These are phyloP conservation scores for Noctilio leporinus DNA, from an alignment of 2,113 vertebrate species.

Conservation along the genomic window DNA sequence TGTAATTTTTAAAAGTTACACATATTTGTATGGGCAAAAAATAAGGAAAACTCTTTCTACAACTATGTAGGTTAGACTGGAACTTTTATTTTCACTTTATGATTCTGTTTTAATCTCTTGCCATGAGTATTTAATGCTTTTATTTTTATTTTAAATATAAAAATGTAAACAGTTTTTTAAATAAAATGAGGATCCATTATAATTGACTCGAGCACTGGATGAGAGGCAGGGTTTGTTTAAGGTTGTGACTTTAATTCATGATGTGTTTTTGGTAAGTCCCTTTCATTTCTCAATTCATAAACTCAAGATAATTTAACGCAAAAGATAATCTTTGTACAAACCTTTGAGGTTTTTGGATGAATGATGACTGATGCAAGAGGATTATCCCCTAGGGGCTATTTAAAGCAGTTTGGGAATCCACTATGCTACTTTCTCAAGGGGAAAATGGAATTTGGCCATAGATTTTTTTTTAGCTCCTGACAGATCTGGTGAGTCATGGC, in stretches of 20 bases:
- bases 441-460: not conserved
- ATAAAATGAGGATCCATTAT: not conserved
- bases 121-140: not conserved
- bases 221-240: not conserved
- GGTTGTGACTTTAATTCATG: constrained; percentile 20
- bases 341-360: constrained; percentile 41
- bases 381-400: not conserved
- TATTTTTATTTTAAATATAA: not conserved
- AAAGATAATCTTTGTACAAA: constrained; percentile 40
- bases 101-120: not conserved
- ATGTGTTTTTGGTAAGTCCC: constrained; percentile 64
- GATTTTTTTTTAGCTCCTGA: not conserved
- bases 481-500: not conserved
- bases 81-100: constrained; percentile 8
- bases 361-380: not conserved
- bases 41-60: not conserved
- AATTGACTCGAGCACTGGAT: not conserved
- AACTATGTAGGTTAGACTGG: not conserved
- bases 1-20: not conserved
- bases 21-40: not conserved
- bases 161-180: not conserved
- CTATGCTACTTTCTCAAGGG: not conserved
- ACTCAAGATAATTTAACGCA: constrained; percentile 26
- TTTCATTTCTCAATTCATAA: constrained; percentile 56
- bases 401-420: constrained; percentile 24